Evolutionary conservation across 2,797 vertebrate genomes (phyloP), one percentile per base, ranked within the genome.

Genomic region (Nothura maculosa): DNA sequence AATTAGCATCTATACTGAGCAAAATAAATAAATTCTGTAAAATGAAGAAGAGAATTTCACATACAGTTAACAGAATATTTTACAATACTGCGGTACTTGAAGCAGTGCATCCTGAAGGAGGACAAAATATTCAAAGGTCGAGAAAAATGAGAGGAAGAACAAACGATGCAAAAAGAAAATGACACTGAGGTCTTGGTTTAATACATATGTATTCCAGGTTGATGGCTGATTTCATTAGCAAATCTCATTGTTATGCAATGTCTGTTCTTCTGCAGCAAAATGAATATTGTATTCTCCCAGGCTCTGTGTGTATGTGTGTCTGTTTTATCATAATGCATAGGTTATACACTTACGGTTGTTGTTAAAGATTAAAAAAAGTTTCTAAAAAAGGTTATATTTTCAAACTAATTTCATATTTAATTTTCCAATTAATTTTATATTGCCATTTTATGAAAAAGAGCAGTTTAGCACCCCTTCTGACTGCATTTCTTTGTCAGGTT

Each of bases 221-320:
- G 99, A 99, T 99, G 98, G 99, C 98, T 99, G 99, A 99, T 99
- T 99, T 99, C 99, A 99, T 99, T 99, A 99, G 99, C 98, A 98
- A 98, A 98, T 98, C 99, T 99, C 99, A 99, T 99, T 99, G 99
- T 99, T 99, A 99, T 99, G 99, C 99, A 99, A 98, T 98, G 99
- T 98, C 98, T 99, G 99, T 99, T 99, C 99, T 99, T 98, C 99
- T 99, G 99, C 99, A 99, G 99, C 98, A 99, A 99, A 99, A 99
- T 99, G 99, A 99, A 99, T 99, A 98, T 99, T 99, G 98, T 98
- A 98, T 99, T 98, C 98, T 98, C 96, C 93, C 97, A 97, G 97
- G 96, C 97, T 98, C 95, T 97, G 91, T 94, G 97, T 93, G 97
- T 86, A 64, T 85, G 80, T 96, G 34, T 97, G 60, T 97, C 95